Base-by-base conservation (phyloP, 1,140 invertebrate genomes). In the Ips typographus region DNA sequence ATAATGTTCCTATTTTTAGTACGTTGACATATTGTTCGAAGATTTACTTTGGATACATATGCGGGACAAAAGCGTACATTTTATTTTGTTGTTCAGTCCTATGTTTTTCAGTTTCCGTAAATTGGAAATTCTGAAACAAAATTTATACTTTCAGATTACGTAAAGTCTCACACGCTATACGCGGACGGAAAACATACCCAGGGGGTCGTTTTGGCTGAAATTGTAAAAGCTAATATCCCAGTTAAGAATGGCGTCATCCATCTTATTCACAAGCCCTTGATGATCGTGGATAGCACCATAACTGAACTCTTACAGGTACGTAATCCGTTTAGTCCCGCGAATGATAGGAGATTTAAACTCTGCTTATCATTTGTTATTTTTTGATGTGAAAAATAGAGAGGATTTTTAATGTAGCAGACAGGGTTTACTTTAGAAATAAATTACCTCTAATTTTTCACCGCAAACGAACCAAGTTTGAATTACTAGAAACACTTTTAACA, bases 241-340 rank as follows among this genome's bases (percentile, higher is more conserved):
- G 92, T 96, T 2, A 89, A 88, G 76, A 96, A 96, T 77, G 94
- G 95, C 5, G 94, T 96, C 0, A 88, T 96, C 1, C 95, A 97
- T 83, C 84, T 97, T 39, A 96, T 96, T 74, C 90, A 93, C 69
- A 87, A 92, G 69, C 94, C 94, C 0, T 83, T 97, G 1, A 94
- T 96, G 90, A 88, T 96, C 44, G 90, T 95, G 40, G 93, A 95
- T 75, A 90, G 88, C 6, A 91, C 89, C 2, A 88, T 96, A 51
- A 87, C 88, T 69, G 87, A 95, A 75, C 94, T 95, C 75, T 80
- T 96, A 43, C 87, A 93, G 90, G 93, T 95, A 84, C 51, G 49
- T 61, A 38, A 47, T 7, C 2, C n/a, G 41, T 65, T 63, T 37
- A 49, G 52, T 44, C n/a, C 47, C 39, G 22, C 22, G 22, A 22